Base-by-base conservation (phyloP, 2,888 invertebrate genomes). In the Meghimatium bilineatum region DNA sequence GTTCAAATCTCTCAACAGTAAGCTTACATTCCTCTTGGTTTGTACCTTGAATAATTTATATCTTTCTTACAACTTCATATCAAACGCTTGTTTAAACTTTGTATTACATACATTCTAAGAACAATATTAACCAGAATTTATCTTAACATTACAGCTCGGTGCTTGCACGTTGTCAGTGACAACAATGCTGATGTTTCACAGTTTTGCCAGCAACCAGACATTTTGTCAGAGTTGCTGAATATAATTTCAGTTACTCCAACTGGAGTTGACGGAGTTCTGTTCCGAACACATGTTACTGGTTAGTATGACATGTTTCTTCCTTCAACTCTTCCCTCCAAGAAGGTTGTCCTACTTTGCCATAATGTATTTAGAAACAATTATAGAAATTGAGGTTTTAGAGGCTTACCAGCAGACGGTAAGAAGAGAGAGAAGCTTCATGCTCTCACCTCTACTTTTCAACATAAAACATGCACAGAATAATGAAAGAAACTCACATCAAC, bases 131-230 rank as follows among this genome's bases (percentile, higher is more conserved):
- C 44, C 5, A 8, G 12, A 44, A 44, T 44, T 44, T 44, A 12
- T 44, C 6, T 44, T 56, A 2, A 20, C 34, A n/a, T 71, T 56
- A 86, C 95, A 85, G 95, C 95, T 67, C 96, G 96, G 89, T 96
- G 96, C 90, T 93, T 96, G 14, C 94, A 96, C 89, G 96, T 96
- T 10, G 95, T 96, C 67, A 95, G 96, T 0, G 96, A 96, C 93
- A 96, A 96, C 87, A 96, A 96, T 93, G 93, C 95, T 0, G 91
- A 93, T 84, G 95, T 95, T 0, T 94, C 95, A 91, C 93, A 93
- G 56, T 94, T 95, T 88, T 93, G 96, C n/a, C 94, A 95, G 88
- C 90, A 93, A 34, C 94, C 94, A 72, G 88, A 88, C 12, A 80
- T 88, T 44, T 38, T 87, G 17, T 80, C 87, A 14, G 66, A 85